These are phyloP conservation scores for Maccullochella peelii DNA, from an alignment of 2,113 vertebrate species.

Conservation along the genomic window DNA sequence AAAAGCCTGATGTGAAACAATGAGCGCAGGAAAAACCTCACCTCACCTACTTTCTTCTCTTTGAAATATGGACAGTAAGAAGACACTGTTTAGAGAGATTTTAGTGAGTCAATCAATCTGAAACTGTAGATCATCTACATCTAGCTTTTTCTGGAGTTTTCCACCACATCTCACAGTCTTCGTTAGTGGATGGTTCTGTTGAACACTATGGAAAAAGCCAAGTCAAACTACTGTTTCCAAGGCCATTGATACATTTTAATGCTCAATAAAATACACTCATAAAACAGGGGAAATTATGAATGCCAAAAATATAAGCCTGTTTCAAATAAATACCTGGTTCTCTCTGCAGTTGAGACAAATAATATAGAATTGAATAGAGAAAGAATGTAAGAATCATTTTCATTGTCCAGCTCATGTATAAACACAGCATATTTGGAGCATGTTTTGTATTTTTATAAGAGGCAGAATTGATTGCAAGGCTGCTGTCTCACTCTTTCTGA, in stretches of 20 bases:
- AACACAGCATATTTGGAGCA: constrained; percentile 16
- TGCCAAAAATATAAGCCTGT: not conserved
- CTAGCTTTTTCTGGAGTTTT: no score
- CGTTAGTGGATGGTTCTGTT: not conserved
- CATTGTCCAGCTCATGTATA: not conserved
- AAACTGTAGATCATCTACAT: no score
- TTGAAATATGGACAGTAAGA: no score
- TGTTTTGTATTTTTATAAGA: constrained; percentile 31
- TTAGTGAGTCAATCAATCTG: no score
- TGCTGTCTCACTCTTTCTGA: constrained; percentile 14
- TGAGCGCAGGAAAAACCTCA: no score
- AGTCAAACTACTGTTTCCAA: not conserved
- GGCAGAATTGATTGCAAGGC: constrained; percentile 32
- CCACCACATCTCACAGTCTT: not conserved
- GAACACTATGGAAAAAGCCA: not conserved
- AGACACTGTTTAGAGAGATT: no score
- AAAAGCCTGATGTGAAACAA: no score
- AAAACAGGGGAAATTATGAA: not conserved
- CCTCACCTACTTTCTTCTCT: no score
- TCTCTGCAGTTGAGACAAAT: not conserved
- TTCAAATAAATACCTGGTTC: not conserved
- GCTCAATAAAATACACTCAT: not conserved
- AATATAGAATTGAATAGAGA: not conserved
- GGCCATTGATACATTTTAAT: not conserved
- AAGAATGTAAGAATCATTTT: not conserved